phyloP scores from a whole-genome alignment of 2,797 vertebrate genomes.

The Sebastes vulpes region DNA sequence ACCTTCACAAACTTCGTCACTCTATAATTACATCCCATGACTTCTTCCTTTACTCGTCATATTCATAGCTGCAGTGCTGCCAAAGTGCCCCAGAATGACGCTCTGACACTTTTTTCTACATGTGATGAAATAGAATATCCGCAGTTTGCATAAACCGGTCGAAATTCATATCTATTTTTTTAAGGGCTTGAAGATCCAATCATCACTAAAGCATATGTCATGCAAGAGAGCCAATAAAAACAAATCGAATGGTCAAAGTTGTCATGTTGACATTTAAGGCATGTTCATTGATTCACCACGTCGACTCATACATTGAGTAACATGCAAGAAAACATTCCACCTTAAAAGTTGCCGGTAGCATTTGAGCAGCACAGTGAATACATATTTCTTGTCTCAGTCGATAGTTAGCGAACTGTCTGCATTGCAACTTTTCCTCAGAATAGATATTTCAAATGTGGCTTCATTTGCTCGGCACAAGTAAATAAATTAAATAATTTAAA shows the following conservation, averaged over 20 bases:
- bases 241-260: background rate
- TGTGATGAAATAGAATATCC: background rate
- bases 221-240: background rate
- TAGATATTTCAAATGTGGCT: background rate
- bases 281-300: background rate
- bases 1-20: no score
- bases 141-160: background rate
- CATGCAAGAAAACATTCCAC: background rate
- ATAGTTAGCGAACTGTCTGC: no score
- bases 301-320: background rate
- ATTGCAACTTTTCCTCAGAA: background rate
- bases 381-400: no score
- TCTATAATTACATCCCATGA: background rate
- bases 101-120: background rate
- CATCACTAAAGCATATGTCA: background rate
- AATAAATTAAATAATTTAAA: background rate
- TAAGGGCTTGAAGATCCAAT: background rate
- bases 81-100: background rate
- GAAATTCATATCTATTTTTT: background rate
- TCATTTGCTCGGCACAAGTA: background rate
- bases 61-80: background rate
- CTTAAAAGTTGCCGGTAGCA: no score
- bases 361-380: background rate
- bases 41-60: background rate
- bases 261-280: background rate